phyloP scores from a whole-genome alignment of 2,888 invertebrate genomes.

The Tuberolachnus salignus region DNA sequence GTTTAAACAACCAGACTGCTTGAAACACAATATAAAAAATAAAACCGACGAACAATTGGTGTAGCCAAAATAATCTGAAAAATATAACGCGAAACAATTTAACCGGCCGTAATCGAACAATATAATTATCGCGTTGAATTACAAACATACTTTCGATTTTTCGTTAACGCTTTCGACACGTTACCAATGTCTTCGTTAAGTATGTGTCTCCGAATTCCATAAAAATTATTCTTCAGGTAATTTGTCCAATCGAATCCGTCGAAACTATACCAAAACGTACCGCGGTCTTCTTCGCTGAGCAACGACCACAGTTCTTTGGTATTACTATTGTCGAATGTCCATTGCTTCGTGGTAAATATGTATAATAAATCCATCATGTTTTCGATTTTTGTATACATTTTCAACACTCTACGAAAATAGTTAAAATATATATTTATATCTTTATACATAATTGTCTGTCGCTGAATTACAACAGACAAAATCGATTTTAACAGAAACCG shows the following conservation, averaged over 20 bases:
- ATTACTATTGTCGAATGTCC: slow-evolving; percentile 27
- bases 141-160: slow-evolving; percentile 20
- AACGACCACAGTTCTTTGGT: slow-evolving; percentile 17
- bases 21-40: not conserved
- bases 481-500: no score
- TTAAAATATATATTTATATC: not conserved
- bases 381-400: not conserved
- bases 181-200: not conserved
- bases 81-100: not conserved
- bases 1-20: not conserved
- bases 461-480: no score
- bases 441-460: not conserved
- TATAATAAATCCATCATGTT: not conserved
- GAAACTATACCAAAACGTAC: not conserved
- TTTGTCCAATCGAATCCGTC: not conserved
- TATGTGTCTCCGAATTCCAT: slow-evolving; percentile 1
- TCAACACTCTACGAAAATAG: not conserved
- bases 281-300: not conserved
- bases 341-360: not conserved
- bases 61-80: slow-evolving; percentile 3
- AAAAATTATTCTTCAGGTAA: not conserved
- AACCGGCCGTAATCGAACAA: no score
- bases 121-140: not conserved
- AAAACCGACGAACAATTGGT: not conserved
- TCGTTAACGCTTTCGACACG: not conserved